Evolutionary conservation across 2,113 vertebrate species (phyloP), one percentile per base, ranked within the genome.

Genomic region (Anguilla japonica): DNA sequence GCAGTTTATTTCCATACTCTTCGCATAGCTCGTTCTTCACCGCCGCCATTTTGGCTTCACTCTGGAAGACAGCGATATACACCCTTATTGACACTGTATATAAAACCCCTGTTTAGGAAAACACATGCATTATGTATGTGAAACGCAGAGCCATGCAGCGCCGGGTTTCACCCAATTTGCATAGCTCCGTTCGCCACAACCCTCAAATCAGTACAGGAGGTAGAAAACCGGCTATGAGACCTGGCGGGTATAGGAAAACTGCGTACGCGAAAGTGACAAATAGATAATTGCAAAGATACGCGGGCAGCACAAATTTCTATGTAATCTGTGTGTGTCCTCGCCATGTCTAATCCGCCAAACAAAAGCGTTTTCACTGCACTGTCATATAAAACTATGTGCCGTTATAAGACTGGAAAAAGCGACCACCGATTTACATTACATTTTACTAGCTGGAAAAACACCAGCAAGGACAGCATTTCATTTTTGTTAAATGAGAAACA

Each of bases 121-220:
- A 60, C 60, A 43, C 60, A 75, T 83, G 81, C 81, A 87, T 87
- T 87, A 87, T 83, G 86, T 39, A 87, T 87, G 20, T 20, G 20
- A 46, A 34, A 50, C 60, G 22, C 46, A 57, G 53, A 34, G 18
- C 39, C 57, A 75, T 26, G 46, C 60, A 50, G 43, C n/a, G 22
- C 56, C 3, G 41, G 57, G 26, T 46, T 82, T 41, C 41, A 81
- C 53, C 41, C 57, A 26, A 16, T 43, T 80, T 41, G 4, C 78
- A 13, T 16, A 26, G 53, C 71, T 78, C 50, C 34, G 22, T 57
- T 79, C 29, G 46, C 71, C 84, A 34, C 34, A 79, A 39, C 40
- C 67, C 43, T 79, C 75, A 81, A 57, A 85, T 85, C 79, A 85
- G 78, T 20, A 34, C 16, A 46, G 79, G 56, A 43, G 41, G 85